Evolutionary conservation across 2,888 invertebrate species (phyloP).

Genomic region (Dryobota labecula): DNA sequence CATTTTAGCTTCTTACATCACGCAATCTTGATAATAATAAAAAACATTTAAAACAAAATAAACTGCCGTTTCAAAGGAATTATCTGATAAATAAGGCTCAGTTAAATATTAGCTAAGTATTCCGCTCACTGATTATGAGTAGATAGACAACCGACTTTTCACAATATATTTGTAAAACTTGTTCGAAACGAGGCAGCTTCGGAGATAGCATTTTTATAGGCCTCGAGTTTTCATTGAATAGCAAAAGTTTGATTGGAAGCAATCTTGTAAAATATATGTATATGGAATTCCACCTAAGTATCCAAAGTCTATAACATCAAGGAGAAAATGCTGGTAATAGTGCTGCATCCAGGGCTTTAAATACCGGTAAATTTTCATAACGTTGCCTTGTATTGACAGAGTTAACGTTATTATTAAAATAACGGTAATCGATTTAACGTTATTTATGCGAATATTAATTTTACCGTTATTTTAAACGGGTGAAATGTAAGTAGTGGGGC

Average conservation of each 20-base stretch:
- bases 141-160: conserved; percentile 33
- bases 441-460: too few species aligned
- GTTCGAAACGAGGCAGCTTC: conserved; percentile 26
- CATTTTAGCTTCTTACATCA: conserved; percentile 22
- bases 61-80: conserved; percentile 51
- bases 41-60: not conserved
- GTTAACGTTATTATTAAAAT: too few species aligned
- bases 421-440: too few species aligned
- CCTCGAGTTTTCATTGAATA: conserved; percentile 2
- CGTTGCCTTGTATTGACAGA: too few species aligned
- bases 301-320: not conserved
- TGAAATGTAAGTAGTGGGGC: too few species aligned
- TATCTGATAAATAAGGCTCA: conserved; percentile 53
- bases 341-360: too few species aligned
- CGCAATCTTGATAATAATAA: not conserved
- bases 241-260: not conserved
- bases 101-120: conserved; percentile 53
- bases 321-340: not conserved
- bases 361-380: too few species aligned
- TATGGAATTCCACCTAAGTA: not conserved
- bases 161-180: conserved; percentile 24
- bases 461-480: too few species aligned
- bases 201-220: not conserved
- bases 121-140: conserved; percentile 53
- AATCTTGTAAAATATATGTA: not conserved